A percentile compares a stretch with the other conserved stretches of the same genome.
Conservation (phyloP, 2,113 vertebrate genomes). For the Himantopus leucocephalus region DNA sequence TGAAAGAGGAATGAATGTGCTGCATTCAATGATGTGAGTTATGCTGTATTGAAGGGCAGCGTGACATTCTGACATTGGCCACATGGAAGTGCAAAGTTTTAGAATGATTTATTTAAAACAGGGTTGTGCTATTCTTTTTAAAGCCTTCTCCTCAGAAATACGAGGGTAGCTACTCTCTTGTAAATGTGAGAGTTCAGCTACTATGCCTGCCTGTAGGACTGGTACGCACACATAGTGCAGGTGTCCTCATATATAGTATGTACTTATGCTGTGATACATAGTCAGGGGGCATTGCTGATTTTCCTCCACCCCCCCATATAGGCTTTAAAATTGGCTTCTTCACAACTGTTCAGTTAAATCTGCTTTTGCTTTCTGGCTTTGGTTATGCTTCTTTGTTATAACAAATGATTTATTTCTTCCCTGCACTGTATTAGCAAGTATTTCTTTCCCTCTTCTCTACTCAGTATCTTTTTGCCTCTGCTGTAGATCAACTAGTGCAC, state of each 20-base stretch:
- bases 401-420: background rate
- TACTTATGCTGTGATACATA: background rate
- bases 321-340: background rate
- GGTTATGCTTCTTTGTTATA: background rate
- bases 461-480: rapidly evolving
- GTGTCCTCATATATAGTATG: background rate
- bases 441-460: background rate
- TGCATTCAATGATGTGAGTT: background rate
- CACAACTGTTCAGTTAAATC: background rate
- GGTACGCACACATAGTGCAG: rapidly evolving
- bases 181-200: background rate
- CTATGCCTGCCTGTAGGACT: background rate
- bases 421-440: background rate
- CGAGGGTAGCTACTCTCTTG: background rate
- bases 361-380: background rate
- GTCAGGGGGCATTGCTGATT: background rate
- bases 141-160: background rate
- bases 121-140: background rate
- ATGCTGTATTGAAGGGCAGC: rapidly evolving
- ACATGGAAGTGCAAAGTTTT: background rate
- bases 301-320: background rate
- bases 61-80: background rate
- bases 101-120: background rate
- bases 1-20: background rate
- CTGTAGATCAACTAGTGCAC: rapidly evolving